Conservation (phyloP, 1,140 invertebrate genomes). For the Pentalonia nigronervosa region DNA sequence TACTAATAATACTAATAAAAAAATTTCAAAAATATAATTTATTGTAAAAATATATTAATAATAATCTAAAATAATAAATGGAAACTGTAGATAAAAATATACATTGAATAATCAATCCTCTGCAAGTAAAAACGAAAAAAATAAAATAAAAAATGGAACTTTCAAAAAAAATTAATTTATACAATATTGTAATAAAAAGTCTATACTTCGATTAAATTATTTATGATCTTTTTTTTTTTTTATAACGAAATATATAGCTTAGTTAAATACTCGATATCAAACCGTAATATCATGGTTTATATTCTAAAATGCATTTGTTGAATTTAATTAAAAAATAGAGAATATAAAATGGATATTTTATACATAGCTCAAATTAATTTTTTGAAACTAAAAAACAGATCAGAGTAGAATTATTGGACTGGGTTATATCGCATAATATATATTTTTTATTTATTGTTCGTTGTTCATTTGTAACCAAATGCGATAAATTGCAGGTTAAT, state of each 20-base stretch:
- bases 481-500: neutral
- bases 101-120: neutral
- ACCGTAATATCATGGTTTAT: neutral
- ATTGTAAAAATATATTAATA: neutral
- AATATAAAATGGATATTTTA: constrained; percentile 21
- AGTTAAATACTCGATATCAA: neutral
- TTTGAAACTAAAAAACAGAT: neutral
- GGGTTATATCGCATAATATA: neutral
- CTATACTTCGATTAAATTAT: constrained; percentile 12
- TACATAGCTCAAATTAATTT: constrained; percentile 5
- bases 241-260: constrained; percentile 16
- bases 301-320: neutral
- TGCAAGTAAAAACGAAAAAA: neutral
- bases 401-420: neutral
- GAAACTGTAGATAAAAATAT: neutral
- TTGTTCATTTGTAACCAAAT: neutral
- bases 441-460: neutral
- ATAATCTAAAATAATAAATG: neutral
- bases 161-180: constrained; percentile 14
- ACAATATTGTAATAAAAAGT: constrained; percentile 12
- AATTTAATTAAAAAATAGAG: constrained; percentile 6
- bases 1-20: neutral
- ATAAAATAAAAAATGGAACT: neutral
- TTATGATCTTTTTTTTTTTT: constrained; percentile 9
- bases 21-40: neutral